Percentiles rank a stretch among this genome's conserved stretches.
Conservation (phyloP, 1,140 invertebrate genomes). For the Bombus impatiens region DNA sequence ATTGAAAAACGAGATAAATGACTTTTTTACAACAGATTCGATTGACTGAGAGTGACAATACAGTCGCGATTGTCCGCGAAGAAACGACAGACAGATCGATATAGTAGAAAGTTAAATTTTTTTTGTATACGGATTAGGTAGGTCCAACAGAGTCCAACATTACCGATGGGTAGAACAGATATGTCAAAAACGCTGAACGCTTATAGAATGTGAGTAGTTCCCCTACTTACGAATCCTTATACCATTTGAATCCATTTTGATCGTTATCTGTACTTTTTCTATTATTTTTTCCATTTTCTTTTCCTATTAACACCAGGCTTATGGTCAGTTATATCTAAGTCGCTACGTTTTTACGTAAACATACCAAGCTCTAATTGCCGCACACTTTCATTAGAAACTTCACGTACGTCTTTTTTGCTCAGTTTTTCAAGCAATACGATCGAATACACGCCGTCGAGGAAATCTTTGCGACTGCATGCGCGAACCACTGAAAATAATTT, state of each 20-base stretch:
- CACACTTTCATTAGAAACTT: conserved; percentile 41
- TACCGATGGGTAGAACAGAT: conserved; percentile 81
- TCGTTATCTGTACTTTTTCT: not conserved
- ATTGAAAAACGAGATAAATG: conserved; percentile 48
- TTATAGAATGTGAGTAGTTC: conserved; percentile 81
- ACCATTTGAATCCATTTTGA: not conserved
- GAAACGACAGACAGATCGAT: conserved; percentile 37
- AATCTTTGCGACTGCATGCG: not conserved
- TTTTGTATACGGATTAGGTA: conserved; percentile 58
- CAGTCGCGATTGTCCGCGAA: conserved; percentile 4
- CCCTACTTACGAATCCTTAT: conserved; percentile 37
- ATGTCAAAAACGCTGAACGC: conserved; percentile 82
- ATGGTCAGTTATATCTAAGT: not conserved
- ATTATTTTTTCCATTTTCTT: not conserved
- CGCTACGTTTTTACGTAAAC: conserved; percentile 15
- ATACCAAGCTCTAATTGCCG: conserved; percentile 34
- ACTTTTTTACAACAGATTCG: conserved; percentile 44
- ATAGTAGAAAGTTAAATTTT: conserved; percentile 54
- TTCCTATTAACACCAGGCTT: not conserved
- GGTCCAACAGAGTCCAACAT: conserved; percentile 65
- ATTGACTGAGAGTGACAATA: conserved; percentile 48
- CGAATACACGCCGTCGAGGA: not conserved
- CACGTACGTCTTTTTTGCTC: not conserved
- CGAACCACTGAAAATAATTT: not conserved
- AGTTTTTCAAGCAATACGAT: not conserved